These are phyloP conservation scores for Procavia capensis DNA, from an alignment of 2,113 vertebrate species.

Conservation along the genomic window DNA sequence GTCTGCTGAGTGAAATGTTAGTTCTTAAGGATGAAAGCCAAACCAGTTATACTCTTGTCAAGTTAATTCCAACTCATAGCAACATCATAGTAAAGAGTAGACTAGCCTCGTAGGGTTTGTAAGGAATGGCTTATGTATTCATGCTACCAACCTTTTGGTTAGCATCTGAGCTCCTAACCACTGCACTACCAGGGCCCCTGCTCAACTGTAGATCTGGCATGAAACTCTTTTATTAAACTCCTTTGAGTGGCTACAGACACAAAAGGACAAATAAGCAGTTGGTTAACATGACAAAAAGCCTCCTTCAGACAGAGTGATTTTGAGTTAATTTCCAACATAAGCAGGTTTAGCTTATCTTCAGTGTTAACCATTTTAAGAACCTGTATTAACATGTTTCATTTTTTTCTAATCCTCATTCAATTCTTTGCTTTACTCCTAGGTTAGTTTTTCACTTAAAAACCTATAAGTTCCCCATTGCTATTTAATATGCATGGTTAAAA, in stretches of 20 bases:
- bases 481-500: neutral
- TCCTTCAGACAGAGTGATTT: neutral
- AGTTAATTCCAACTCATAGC: too few relatives aligned
- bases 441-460: conserved; percentile 2
- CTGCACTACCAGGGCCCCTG: neutral
- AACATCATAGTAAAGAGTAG: too few relatives aligned
- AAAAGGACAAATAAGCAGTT: neutral
- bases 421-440: conserved; percentile 22
- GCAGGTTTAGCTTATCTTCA: neutral
- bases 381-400: neutral
- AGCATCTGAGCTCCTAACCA: too few relatives aligned
- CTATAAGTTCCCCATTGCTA: neutral
- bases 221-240: neutral
- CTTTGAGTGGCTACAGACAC: neutral
- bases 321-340: neutral
- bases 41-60: too few relatives aligned
- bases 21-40: neutral
- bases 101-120: too few relatives aligned
- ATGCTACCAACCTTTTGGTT: too few relatives aligned
- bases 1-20: neutral
- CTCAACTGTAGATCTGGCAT: neutral
- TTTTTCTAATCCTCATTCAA: neutral
- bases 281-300: neutral
- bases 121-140: too few relatives aligned
- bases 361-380: neutral